These are phyloP conservation scores for Fratercula arctica DNA, from an alignment of 2,797 vertebrate genomes.

Conservation along the genomic window DNA sequence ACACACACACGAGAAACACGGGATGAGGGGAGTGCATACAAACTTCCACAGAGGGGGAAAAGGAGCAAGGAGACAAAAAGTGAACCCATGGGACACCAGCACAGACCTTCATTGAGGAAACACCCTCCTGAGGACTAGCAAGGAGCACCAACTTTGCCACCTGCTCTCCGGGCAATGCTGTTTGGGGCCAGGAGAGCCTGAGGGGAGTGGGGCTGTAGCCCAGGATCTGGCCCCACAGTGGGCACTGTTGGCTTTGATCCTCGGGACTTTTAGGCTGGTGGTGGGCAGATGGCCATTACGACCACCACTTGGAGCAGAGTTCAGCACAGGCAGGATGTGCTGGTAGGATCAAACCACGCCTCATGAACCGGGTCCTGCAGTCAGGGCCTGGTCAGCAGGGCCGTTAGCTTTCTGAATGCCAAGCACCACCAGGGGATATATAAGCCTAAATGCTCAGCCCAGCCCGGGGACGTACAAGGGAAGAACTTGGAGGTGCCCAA, in stretches of 20 bases:
- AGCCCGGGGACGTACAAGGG: fast-evolving
- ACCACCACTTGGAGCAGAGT: background rate
- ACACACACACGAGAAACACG: fast-evolving
- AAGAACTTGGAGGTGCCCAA: background rate
- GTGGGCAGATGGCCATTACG: fast-evolving
- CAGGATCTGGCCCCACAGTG: background rate
- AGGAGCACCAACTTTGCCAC: background rate
- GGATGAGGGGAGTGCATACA: background rate
- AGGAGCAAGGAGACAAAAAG: background rate
- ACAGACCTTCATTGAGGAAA: background rate
- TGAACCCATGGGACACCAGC: background rate
- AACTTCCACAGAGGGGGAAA: background rate
- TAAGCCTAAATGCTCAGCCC: background rate
- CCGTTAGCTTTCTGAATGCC: too few species aligned
- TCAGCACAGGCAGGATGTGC: background rate
- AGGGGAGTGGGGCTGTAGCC: fast-evolving
- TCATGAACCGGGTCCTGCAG: fast-evolving
- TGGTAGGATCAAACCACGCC: background rate
- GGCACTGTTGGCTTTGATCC: background rate
- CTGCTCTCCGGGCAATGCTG: background rate
- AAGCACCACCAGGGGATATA: background rate
- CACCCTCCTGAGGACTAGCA: background rate
- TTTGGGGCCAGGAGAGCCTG: background rate
- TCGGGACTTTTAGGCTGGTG: background rate
- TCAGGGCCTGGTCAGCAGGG: fast-evolving